Percentiles rank a stretch among this genome's conserved stretches.
Evolutionary conservation across 2,113 vertebrate species (phyloP).

Genomic region (Gavialis gangeticus): DNA sequence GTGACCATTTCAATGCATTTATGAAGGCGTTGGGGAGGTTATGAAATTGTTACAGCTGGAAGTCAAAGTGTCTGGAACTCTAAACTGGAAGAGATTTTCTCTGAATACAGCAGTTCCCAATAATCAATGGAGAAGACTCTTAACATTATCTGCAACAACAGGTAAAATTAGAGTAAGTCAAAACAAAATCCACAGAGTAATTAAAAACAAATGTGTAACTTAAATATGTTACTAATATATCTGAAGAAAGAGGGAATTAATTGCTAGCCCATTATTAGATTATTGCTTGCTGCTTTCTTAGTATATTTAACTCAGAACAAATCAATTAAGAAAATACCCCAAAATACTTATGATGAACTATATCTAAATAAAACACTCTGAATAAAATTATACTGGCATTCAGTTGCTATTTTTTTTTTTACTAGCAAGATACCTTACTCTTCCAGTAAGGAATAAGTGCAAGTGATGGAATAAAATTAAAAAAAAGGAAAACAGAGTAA

Average conservation of each 20-base stretch:
- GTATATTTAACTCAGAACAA: neutral
- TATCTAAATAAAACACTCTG: neutral
- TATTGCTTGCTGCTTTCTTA: constrained; percentile 1
- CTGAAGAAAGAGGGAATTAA: constrained; percentile 12
- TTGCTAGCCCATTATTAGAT: constrained; percentile 28
- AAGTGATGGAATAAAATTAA: neutral
- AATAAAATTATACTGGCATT: neutral
- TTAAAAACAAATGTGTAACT: constrained; percentile 49
- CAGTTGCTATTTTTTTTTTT: neutral
- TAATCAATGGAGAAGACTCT: constrained; percentile 60
- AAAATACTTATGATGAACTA: neutral
- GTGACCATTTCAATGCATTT: constrained; percentile 96
- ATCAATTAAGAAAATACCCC: neutral
- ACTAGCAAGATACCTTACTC: rapidly evolving
- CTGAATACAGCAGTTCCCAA: constrained; percentile 47
- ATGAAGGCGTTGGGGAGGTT: constrained; percentile 25
- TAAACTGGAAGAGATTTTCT: constrained; percentile 50
- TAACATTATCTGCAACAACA: constrained; percentile 78
- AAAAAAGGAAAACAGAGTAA: neutral
- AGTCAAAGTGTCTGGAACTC: constrained; percentile 21
- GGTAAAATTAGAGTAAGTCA: constrained; percentile 53
- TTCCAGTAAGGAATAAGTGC: neutral
- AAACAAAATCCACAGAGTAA: constrained; percentile 52
- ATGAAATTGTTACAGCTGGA: constrained; percentile 38
- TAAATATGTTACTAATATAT: constrained; percentile 14